Conservation (phyloP, 2,888 invertebrate genomes). For the Caenorhabditis sinica region DNA sequence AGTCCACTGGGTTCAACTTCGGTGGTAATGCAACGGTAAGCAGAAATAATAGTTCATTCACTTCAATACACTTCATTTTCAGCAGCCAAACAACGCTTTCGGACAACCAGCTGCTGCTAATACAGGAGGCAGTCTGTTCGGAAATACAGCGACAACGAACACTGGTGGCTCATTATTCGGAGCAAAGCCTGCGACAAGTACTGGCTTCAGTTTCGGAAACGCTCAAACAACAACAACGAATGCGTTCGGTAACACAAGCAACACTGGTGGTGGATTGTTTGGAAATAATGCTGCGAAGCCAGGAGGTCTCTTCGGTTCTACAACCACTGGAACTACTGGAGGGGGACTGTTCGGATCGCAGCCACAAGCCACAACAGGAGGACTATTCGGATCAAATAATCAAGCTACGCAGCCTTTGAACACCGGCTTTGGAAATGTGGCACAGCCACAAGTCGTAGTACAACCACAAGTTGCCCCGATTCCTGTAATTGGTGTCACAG, state of each 20-base stretch:
- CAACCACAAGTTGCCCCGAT: slow-evolving; percentile 69
- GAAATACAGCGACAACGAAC: slow-evolving; percentile 83
- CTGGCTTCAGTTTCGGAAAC: slow-evolving; percentile 72
- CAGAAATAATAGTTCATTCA: too few species aligned
- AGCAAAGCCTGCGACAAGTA: slow-evolving; percentile 69
- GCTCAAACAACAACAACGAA: slow-evolving; percentile 49
- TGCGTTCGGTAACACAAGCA: slow-evolving; percentile 84
- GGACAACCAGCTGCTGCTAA: slow-evolving; percentile 70
- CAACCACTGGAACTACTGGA: slow-evolving; percentile 50
- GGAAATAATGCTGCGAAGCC: slow-evolving; percentile 69
- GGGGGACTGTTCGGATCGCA: slow-evolving; percentile 76
- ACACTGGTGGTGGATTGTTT: slow-evolving; percentile 79
- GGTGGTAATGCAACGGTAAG: slow-evolving; percentile 36
- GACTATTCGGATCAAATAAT: slow-evolving; percentile 44
- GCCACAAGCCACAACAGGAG: slow-evolving; percentile 67
- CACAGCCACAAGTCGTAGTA: slow-evolving; percentile 51
- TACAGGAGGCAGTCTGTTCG: slow-evolving; percentile 82
- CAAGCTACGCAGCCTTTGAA: slow-evolving; percentile 35
- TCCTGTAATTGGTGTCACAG: slow-evolving; percentile 76
- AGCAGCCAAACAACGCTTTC: slow-evolving; percentile 58
- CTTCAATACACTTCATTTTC: too few species aligned
- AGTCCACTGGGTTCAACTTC: slow-evolving; percentile 44
- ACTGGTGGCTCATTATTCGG: slow-evolving; percentile 70
- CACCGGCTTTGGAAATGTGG: slow-evolving; percentile 54
- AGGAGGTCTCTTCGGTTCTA: slow-evolving; percentile 74